Evolutionary conservation across 2,888 invertebrate genomes (phyloP).

Genomic region (Amaurobius ferox): DNA sequence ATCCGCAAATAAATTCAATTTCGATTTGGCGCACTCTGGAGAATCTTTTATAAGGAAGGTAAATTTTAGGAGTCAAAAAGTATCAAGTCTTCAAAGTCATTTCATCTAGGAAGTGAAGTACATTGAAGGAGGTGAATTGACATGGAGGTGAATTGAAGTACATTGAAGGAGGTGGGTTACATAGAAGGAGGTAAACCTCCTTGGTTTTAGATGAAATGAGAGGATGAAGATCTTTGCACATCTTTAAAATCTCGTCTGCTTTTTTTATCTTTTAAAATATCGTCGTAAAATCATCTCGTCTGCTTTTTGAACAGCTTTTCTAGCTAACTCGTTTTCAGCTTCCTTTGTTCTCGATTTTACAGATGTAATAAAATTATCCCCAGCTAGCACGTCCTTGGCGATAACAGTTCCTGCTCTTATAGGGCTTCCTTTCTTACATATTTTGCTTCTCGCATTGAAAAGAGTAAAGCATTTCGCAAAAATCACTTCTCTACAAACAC

Average conservation of each 20-base stretch:
- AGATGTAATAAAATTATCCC: conserved; percentile 1
- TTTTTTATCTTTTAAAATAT: conserved; percentile 46
- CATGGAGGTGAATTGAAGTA: no score
- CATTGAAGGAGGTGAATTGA: no score
- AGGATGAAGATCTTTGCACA: conserved; percentile 19
- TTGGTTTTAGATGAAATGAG: conserved; percentile 27
- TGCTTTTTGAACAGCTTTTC: conserved; percentile 13
- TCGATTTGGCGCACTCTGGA: conserved; percentile 52
- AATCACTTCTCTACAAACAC: no score
- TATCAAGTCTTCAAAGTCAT: conserved; percentile 27
- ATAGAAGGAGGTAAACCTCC: no score
- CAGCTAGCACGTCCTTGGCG: conserved; percentile 8
- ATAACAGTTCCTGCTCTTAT: conserved; percentile 5
- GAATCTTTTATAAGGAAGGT: conserved; percentile 34
- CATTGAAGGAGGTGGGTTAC: no score
- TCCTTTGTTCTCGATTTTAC: conserved; percentile 8
- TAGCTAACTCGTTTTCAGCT: background rate
- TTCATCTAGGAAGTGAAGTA: no score
- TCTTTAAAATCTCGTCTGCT: no score
- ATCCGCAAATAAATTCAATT: conserved; percentile 48
- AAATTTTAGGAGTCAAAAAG: conserved; percentile 35
- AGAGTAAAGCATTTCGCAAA: conserved; percentile 9
- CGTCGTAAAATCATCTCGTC: conserved; percentile 8
- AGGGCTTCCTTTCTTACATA: conserved; percentile 16
- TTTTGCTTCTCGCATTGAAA: conserved; percentile 15